Conservation (phyloP, 2,888 invertebrate species). For the Molorchus minor region DNA sequence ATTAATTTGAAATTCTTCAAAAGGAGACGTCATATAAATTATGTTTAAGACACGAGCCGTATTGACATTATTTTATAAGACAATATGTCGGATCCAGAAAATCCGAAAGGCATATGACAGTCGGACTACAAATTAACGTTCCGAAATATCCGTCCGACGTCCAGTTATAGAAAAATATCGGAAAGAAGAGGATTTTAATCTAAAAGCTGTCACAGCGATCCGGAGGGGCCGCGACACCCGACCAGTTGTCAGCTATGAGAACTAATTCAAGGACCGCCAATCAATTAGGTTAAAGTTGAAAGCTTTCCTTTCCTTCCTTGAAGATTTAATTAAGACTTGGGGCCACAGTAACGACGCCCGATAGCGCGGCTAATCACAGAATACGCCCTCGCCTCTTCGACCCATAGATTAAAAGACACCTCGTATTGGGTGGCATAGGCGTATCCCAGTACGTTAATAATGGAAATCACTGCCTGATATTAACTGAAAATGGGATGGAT, state of each 20-base stretch:
- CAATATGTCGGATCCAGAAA: constrained; percentile 31
- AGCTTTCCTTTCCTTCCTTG: constrained; percentile 51
- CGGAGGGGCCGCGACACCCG: constrained; percentile 44
- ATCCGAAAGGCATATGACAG: constrained; percentile 38
- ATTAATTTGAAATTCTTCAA: constrained; percentile 9
- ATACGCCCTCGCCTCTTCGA: constrained; percentile 37
- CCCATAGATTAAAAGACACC: constrained; percentile 47
- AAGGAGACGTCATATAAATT: constrained; percentile 9
- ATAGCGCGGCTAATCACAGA: constrained; percentile 56
- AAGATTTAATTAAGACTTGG: constrained; percentile 60
- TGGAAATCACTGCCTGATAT: too few species aligned
- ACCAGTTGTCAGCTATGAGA: constrained; percentile 29
- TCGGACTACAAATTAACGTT: constrained; percentile 53
- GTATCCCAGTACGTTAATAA: too few species aligned
- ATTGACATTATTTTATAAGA: constrained; percentile 26
- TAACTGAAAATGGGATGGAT: too few species aligned
- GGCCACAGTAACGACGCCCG: constrained; percentile 52
- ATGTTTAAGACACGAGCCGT: constrained; percentile 3
- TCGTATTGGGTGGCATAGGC: constrained; percentile 23
- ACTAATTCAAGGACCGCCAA: constrained; percentile 55
- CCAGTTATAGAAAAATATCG: constrained; percentile 47
- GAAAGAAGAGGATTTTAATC: constrained; percentile 56
- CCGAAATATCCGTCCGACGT: constrained; percentile 49
- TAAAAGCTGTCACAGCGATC: constrained; percentile 57
- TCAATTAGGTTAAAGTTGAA: constrained; percentile 57